Evolutionary conservation across 2,888 invertebrate species (phyloP), one percentile per base, ranked within the genome.

Genomic region (Hyposoter dolosus): DNA sequence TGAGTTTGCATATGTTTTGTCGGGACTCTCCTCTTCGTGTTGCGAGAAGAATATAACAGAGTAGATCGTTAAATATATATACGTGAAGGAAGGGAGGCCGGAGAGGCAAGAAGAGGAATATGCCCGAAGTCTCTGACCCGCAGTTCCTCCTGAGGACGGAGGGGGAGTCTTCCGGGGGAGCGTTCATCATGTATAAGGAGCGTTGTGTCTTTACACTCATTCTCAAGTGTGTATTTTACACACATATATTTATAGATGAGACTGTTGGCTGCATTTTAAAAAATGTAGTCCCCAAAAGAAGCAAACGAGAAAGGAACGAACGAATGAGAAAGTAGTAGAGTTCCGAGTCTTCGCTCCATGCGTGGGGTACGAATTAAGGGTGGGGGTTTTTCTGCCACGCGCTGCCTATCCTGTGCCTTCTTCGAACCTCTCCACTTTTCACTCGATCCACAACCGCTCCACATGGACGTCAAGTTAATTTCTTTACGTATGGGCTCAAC

Each of bases 41-140:
- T 63, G 53, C 75, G 72, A 78, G 68, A 84, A 72, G 75, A 69
- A 74, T 19, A 32, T 60, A 72, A 76, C 43, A 60, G 81, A 82
- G 75, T 45, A 45, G 68, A 56, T 82, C 45, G 66, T 82, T 45
- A 47, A 32, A 32, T 66, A 40, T 53, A 78, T 56, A 79, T 60
- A 76, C 40, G 68, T 50, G 50, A 47, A 53, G 72, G 45, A 35
- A 45, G 40, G 63, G 53, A 65, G 74, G 65, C 65, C 50, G 45
- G 74, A 53, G 65, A 72, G 56, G 81, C 74, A 66, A 83, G 85
- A 90, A 83, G 81, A 90, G 90, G 91, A 93, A 92, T 93, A 91
- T 91, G 92, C 92, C 91, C 88, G 90, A 89, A 93, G 92, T 92
- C 93, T 93, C 92, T 93, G 93, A 93, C 93, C 93, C 93, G 93